Percentiles rank a stretch among this genome's conserved stretches.
Conservation (phyloP, 1,140 invertebrate species). For the Archegozetes longisetosus region DNA sequence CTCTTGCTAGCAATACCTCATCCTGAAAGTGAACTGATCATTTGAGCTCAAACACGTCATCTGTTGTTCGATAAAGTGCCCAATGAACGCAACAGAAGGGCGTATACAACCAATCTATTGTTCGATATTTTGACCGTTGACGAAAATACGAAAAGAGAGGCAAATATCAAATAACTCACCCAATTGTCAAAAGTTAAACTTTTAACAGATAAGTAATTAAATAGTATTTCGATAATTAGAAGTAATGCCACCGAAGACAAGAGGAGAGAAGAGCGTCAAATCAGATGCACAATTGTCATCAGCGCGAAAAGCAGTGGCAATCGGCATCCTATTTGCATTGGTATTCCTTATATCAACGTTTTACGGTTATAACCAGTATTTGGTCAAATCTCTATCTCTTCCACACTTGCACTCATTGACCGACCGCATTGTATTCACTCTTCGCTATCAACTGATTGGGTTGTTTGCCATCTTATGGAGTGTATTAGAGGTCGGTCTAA, state of each 20-base stretch:
- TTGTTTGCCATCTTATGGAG: not conserved
- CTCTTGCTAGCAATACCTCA: not conserved
- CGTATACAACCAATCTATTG: not conserved
- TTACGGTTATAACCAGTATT: not conserved
- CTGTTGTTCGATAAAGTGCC: too few relatives aligned
- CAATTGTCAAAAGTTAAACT: not conserved
- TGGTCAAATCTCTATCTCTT: not conserved
- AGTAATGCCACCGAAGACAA: not conserved
- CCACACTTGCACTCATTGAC: not conserved
- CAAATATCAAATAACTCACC: not conserved
- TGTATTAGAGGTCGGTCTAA: not conserved
- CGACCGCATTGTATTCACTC: constrained; percentile 7
- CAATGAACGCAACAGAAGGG: not conserved
- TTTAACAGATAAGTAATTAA: too few relatives aligned
- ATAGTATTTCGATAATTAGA: not conserved
- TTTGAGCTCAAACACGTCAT: too few relatives aligned
- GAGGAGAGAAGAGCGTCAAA: not conserved
- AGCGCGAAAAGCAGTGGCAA: not conserved
- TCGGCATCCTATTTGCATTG: not conserved
- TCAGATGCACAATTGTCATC: not conserved
- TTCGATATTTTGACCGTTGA: not conserved
- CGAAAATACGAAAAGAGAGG: not conserved
- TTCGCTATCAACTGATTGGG: not conserved
- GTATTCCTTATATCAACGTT: not conserved
- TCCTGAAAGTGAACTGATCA: not conserved